Percentiles rank a stretch among this genome's conserved stretches.
These are phyloP conservation scores for Ranitomeya imitator DNA, from an alignment of 2,113 vertebrate genomes.

Conservation along the genomic window DNA sequence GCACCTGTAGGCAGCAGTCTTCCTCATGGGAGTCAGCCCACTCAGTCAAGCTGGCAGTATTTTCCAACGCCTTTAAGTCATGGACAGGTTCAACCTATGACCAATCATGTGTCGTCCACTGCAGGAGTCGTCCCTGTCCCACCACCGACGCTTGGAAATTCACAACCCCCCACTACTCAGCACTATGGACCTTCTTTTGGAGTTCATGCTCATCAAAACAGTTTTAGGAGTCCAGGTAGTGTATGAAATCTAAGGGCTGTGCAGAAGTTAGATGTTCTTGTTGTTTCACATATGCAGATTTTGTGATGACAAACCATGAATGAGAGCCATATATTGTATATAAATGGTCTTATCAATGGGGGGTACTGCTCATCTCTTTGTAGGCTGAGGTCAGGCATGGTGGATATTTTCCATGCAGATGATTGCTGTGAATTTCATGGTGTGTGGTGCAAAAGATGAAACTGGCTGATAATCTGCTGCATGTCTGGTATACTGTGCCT, in stretches of 20 bases:
- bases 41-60: constrained; percentile 81
- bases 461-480: too few relatives aligned
- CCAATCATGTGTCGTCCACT: constrained; percentile 68
- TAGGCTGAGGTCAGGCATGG: too few relatives aligned
- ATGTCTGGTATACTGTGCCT: too few relatives aligned
- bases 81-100: constrained; percentile 56
- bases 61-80: constrained; percentile 67
- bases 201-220: constrained; percentile 71
- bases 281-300: too few relatives aligned
- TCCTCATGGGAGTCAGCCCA: constrained; percentile 67
- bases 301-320: too few relatives aligned
- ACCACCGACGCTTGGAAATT: constrained; percentile 65
- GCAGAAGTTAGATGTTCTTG: too few relatives aligned
- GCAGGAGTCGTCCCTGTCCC: constrained; percentile 62
- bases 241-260: not conserved
- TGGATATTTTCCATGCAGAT: too few relatives aligned
- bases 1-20: constrained; percentile 74
- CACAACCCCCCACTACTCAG: constrained; percentile 67
- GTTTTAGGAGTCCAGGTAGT: constrained; percentile 73
- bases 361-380: too few relatives aligned
- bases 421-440: too few relatives aligned
- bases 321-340: too few relatives aligned
- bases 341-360: too few relatives aligned
- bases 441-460: too few relatives aligned
- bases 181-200: constrained; percentile 71